phyloP scores from a whole-genome alignment of 2,888 invertebrate genomes.

The Sinodicranocentrus sp. region DNA sequence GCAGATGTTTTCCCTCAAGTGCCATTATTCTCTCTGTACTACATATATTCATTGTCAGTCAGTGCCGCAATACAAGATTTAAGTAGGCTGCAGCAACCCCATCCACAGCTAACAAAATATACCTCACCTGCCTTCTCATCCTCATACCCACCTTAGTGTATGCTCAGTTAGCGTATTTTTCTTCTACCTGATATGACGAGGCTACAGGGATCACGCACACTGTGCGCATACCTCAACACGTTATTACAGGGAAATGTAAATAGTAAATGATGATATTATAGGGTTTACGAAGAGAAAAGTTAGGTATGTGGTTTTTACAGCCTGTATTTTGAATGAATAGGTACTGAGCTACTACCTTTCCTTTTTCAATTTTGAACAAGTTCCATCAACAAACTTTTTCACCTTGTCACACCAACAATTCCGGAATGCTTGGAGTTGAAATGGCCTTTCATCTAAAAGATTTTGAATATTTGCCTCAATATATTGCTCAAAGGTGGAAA shows the following conservation, averaged over 20 bases:
- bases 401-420: constrained; percentile 26
- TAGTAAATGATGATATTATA: background rate
- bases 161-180: constrained; percentile 19
- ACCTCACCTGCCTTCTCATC: constrained; percentile 38
- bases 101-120: constrained; percentile 19
- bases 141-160: background rate
- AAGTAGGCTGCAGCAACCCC: constrained; percentile 38
- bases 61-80: constrained; percentile 40
- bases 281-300: too few species aligned
- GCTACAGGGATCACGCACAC: constrained; percentile 37
- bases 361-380: constrained; percentile 61
- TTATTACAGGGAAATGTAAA: constrained; percentile 38
- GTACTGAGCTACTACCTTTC: constrained; percentile 32
- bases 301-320: too few species aligned
- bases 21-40: constrained; percentile 39
- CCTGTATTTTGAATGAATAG: too few species aligned
- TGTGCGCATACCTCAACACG: constrained; percentile 29
- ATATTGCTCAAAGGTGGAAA: too few species aligned
- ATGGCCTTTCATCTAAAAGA: too few species aligned
- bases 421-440: too few species aligned
- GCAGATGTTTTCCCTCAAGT: constrained; percentile 67
- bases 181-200: constrained; percentile 50
- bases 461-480: too few species aligned
- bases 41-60: background rate
- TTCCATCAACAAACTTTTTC: constrained; percentile 63